Evolutionary conservation across 1,140 invertebrate genomes (phyloP), one percentile per base, ranked within the genome.

Genomic region (Tyrophagus putrescentiae): DNA sequence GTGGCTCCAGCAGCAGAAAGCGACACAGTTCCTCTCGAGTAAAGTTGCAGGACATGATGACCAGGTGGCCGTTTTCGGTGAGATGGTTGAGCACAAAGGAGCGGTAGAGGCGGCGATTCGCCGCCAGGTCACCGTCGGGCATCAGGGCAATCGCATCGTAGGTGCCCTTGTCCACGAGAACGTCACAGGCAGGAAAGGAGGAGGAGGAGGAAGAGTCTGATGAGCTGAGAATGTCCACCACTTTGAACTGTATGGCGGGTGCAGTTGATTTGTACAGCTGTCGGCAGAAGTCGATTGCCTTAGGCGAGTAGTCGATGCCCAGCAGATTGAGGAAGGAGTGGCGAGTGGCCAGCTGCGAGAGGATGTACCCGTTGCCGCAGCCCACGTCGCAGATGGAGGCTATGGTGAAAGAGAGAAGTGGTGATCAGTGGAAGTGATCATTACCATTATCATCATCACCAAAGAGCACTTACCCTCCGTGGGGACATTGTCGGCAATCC

Each of bases 21-120:
- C 74, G 70, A 6, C 79, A 61, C 27, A 96, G 69, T 72, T 96
- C 89, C 1, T 81, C 76, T 67, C 84, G 80, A 0, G 90, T 94
- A 87, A 90, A 95, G 70, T 95, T 95, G 72, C 91, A 96, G 0
- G 90, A 93, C 1, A 89, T 89, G 59, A 97, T 81, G 5, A 92
- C 74, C 62, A 94, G 84, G 33, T 82, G 69, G 29, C 84, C 83
- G 58, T 77, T 67, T 1, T 75, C 66, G n/a, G 68, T 65, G 25
- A 88, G 68, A 57, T 85, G 72, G 7, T 75, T 70, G 1, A 69
- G 57, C 0, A 90, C 73, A 67, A 82, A 84, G 16, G 77, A 64
- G 1, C 84, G 77, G 67, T 94, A 95, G 23, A 72, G 78, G 33
- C 71, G 42, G 57, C 84, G 73, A 62, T 82, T 80, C 31, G 73